Percentiles rank a stretch among this genome's conserved stretches.
Evolutionary conservation across 2,888 invertebrate species (phyloP).

Genomic region (Eupithecia subfuscata): DNA sequence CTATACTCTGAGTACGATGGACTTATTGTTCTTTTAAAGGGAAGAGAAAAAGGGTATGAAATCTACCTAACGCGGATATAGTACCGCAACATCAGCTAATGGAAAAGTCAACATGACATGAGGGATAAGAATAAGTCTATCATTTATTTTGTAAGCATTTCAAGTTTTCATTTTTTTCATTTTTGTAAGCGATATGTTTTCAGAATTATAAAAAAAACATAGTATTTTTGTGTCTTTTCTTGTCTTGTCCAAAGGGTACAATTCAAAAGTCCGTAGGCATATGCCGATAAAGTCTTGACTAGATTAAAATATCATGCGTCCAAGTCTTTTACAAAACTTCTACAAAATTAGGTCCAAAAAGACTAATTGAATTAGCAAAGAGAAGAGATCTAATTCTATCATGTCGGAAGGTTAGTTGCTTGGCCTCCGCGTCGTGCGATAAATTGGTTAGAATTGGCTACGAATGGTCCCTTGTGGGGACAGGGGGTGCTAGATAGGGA

Average conservation of each 20-base stretch:
- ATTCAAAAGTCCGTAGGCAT: background rate
- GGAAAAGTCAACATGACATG: no score
- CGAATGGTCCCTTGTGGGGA: constrained; percentile 6
- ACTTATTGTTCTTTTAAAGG: background rate
- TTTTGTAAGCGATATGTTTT: no score
- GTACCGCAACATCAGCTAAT: no score
- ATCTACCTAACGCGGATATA: no score
- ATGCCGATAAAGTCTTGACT: background rate
- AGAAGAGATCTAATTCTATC: constrained; percentile 18
- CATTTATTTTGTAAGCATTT: no score
- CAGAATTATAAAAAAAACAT: no score
- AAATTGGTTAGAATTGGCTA: constrained; percentile 25
- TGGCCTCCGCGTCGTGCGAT: constrained; percentile 24
- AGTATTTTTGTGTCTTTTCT: no score
- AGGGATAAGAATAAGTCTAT: no score
- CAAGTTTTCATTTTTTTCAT: no score
- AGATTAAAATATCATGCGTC: background rate
- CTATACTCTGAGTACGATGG: background rate
- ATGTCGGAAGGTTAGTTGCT: constrained; percentile 25
- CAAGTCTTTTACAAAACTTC: background rate
- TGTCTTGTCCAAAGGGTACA: background rate
- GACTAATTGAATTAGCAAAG: constrained; percentile 16
- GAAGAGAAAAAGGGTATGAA: background rate
- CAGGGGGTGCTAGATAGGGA: constrained; percentile 14
- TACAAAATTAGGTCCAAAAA: background rate